Conservation (phyloP, 2,113 vertebrate species). For the Sclerurus mexicanus region DNA sequence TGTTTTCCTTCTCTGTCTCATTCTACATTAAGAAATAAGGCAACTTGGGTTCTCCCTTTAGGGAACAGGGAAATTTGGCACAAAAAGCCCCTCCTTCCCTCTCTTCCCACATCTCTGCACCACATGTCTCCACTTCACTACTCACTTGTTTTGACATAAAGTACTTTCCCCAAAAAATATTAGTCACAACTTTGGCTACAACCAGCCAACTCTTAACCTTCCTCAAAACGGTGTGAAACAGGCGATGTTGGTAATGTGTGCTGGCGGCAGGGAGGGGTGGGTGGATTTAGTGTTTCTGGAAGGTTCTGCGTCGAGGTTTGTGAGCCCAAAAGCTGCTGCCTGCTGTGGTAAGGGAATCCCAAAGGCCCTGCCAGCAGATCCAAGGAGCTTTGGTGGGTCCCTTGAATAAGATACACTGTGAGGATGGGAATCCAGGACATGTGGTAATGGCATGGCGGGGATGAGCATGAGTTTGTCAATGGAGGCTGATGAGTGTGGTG, state of each 20-base stretch:
- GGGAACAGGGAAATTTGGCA: conserved; percentile 40
- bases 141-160: conserved; percentile 29
- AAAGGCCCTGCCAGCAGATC: background rate
- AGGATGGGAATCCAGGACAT: background rate
- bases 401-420: background rate
- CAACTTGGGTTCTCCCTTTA: conserved; percentile 40
- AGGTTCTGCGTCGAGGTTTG: background rate
- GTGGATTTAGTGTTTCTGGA: background rate
- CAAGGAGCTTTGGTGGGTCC: background rate
- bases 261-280: background rate
- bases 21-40: conserved; percentile 26
- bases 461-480: background rate
- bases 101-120: background rate
- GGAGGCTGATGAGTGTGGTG: background rate
- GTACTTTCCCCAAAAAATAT: conserved; percentile 5
- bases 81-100: conserved; percentile 30
- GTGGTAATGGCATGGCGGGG: background rate
- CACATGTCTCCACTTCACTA: background rate
- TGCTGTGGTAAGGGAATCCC: background rate
- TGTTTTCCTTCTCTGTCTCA: conserved; percentile 32
- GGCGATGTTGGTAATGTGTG: background rate
- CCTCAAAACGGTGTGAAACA: background rate
- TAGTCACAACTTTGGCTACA: conserved; percentile 1
- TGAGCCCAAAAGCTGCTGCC: background rate
- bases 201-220: conserved; percentile 12